Percentiles rank a stretch among this genome's conserved stretches.
Evolutionary conservation across 2,797 vertebrate species (phyloP).

Genomic region (Euthynnus affinis): DNA sequence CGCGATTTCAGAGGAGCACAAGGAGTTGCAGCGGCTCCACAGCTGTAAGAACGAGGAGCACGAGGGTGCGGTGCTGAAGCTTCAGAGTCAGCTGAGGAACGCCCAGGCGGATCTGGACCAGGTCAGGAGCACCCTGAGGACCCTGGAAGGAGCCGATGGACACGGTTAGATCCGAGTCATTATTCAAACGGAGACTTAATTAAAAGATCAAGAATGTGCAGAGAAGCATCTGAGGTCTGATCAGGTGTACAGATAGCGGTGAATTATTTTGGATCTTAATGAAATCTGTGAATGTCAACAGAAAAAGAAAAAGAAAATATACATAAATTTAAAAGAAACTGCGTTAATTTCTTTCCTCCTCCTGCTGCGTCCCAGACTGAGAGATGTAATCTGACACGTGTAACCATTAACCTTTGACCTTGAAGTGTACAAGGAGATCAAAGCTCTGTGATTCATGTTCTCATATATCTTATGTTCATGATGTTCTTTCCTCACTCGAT

Average conservation of each 20-base stretch:
- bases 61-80: constrained; percentile 81
- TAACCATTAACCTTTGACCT: constrained; percentile 7
- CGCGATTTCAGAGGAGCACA: constrained; percentile 84
- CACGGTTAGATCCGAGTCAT: constrained; percentile 82
- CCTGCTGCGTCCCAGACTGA: constrained; percentile 21
- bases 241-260: constrained; percentile 32
- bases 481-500: constrained; percentile 5
- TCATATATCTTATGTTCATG: neutral
- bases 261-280: constrained; percentile 28
- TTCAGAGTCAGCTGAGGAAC: constrained; percentile 85
- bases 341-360: constrained; percentile 11
- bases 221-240: constrained; percentile 48
- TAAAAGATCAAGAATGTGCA: constrained; percentile 37
- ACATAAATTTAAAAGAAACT: neutral
- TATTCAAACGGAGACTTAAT: constrained; percentile 38
- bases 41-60: constrained; percentile 82
- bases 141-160: constrained; percentile 84
- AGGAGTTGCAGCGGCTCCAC: constrained; percentile 84
- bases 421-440: constrained; percentile 14
- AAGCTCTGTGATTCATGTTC: constrained; percentile 10
- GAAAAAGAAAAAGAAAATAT: constrained; percentile 4
- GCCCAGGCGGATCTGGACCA: constrained; percentile 85
- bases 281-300: constrained; percentile 7
- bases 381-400: constrained; percentile 25
- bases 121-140: constrained; percentile 83